Base-by-base conservation (phyloP, 2,888 invertebrate genomes). In the Limnephilus lunatus region DNA sequence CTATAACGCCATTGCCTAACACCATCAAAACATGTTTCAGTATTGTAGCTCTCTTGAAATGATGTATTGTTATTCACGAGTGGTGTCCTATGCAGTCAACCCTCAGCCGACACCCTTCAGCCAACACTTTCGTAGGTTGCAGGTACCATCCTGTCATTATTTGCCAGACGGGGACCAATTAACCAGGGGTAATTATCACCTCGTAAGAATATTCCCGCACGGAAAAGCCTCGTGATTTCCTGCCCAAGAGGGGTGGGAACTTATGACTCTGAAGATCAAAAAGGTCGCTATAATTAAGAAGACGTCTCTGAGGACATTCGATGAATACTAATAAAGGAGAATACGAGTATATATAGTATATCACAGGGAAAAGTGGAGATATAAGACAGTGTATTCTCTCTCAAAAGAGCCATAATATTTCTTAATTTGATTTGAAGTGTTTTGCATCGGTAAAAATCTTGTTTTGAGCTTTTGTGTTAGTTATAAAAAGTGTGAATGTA, bases 271-370 rank as follows among this genome's bases (percentile, higher is more conserved):
- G 86, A n/a, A 86, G 86, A 39, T 86, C 86, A 86, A 44, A 86
- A 86, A 86, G 86, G 48, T 86, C 86, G 48, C n/a, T 11, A 30
- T 86, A 86, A 86, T 86, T 86, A 86, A 86, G 44, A 25, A 35
- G n/a, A 3, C 14, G 44, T n/a, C 68, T 44, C 44, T 14, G 39
- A n/a, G 39, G 39, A 44, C 44, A 11, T 25, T 68, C n/a, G 39
- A 15, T 86, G 86, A 86, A 86, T 86, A 30, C 44, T 86, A 86
- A 86, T 44, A 86, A 68, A 68, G 68, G n/a, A n/a, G 25, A 68
- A 9, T 9, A 25, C 1, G 68, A n/a, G 25, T 68, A 3, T 48
- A 48, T 14, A 48, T 48, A 0, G 1, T 1, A 3, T 0, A 68
- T 68, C 68, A 68, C 25, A 68, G 68, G 25, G 68, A 19, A 68